Conservation (phyloP, 2,888 invertebrate species). For the Synanthedon tipuliformis region DNA sequence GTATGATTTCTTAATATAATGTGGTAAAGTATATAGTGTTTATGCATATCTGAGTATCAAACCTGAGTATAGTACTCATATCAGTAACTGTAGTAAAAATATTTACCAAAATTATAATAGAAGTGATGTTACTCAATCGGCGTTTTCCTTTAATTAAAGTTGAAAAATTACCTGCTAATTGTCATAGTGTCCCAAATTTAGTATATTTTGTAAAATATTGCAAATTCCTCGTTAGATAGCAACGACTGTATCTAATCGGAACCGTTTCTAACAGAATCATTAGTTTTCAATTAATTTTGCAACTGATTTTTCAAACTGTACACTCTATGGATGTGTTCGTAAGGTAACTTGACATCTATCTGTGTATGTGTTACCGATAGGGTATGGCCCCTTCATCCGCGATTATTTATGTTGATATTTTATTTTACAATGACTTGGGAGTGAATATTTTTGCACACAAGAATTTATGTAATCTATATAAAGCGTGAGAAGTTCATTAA, state of each 20-base stretch:
- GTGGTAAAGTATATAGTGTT: no score
- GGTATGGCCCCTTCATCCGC: background rate
- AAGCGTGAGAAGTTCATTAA: no score
- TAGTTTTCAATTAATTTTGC: background rate
- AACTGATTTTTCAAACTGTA: background rate
- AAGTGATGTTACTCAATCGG: background rate
- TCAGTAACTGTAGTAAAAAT: no score
- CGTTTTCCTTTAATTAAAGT: background rate
- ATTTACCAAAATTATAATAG: background rate
- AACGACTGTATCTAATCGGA: background rate
- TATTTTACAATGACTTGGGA: background rate
- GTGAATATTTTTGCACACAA: no score
- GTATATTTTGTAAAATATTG: slow-evolving; percentile 4
- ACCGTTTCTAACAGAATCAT: slow-evolving; percentile 1
- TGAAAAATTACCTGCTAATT: background rate
- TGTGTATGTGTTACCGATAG: slow-evolving; percentile 11
- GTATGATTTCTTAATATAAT: no score
- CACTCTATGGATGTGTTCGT: slow-evolving; percentile 14
- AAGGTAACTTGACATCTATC: slow-evolving; percentile 20
- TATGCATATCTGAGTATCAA: no score
- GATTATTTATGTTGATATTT: background rate
- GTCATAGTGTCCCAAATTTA: slow-evolving; percentile 1
- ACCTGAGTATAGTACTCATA: no score
- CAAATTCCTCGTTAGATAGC: background rate
- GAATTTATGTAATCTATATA: no score